Base-by-base conservation (phyloP, 2,888 invertebrate genomes). In the Tachina lurida region DNA sequence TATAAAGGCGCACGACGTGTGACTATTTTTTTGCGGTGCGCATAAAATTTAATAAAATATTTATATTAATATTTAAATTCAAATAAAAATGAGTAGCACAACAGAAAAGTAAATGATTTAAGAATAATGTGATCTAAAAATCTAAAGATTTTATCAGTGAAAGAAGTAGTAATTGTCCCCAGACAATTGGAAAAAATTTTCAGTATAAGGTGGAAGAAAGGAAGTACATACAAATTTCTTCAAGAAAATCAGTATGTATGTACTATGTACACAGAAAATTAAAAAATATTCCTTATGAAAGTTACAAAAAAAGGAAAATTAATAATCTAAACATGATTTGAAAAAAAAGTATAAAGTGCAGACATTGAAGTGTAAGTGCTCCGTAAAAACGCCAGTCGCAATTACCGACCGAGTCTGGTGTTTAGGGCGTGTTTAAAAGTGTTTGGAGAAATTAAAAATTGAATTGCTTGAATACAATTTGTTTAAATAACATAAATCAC, bases 401-500 rank as follows among this genome's bases (percentile, higher is more conserved):
- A 73, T 71, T 52, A 73, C 45, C 67, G 60, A 77, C 73, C 60
- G 60, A 67, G 60, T 76, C 62, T 67, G 74, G 52, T 70, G 77
- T 81, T 83, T 86, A 67, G 86, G 86, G 86, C 86, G 86, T 86
- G 86, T 82, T 75, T 74, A 22, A 70, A 75, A 70, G 58, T 63
- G 41, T 31, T 71, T 63, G 56, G 41, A 56, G 31, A 74, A 70
- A 78, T 63, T 65, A 45, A 75, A 60, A 31, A 75, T 65, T 3
- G 12, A 68, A 43, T 17, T 67, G 15, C 41, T 39, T 67, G 12
- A 52, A 43, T 12, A 45, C 15, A 43, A 65, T 31, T 74, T 67
- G 43, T n/a, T 13, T 41, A 71, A 60, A 63, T n/a, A 52, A 52
- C 1, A 22, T 9, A 63, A 63, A 43, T 19, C 43, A 22, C 4